Percentiles rank a stretch among this genome's conserved stretches.
These are phyloP conservation scores for Choristoneura fumiferana DNA, from an alignment of 1,140 invertebrate species.

Conservation along the genomic window DNA sequence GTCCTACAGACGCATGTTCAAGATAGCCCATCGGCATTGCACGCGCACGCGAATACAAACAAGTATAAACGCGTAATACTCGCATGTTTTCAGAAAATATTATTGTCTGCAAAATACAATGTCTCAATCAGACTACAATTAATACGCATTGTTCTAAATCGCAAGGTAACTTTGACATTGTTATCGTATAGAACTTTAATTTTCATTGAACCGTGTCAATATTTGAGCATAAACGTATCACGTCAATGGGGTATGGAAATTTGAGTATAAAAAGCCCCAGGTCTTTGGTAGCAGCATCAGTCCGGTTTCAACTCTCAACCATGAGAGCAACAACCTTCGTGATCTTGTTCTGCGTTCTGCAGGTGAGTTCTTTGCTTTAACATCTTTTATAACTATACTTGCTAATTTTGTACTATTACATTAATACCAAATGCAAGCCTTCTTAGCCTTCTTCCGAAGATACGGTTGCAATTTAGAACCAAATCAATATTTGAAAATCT, in stretches of 20 bases:
- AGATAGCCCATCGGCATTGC: no score
- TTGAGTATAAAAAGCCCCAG: conserved; percentile 51
- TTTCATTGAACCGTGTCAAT: conserved; percentile 43
- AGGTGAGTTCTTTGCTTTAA: conserved; percentile 43
- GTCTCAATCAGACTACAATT: conserved; percentile 45
- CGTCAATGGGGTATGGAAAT: conserved; percentile 33
- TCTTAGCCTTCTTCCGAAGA: no score
- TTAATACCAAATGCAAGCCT: no score
- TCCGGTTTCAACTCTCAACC: conserved; percentile 67
- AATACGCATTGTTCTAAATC: conserved; percentile 50
- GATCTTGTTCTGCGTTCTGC: conserved; percentile 69
- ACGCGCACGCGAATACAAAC: no score
- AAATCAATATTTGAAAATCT: no score
- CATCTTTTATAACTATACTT: conserved; percentile 1
- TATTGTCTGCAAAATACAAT: conserved; percentile 27
- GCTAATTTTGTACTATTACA: no score
- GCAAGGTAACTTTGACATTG: conserved; percentile 36
- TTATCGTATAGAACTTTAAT: conserved; percentile 33
- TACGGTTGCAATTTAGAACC: no score
- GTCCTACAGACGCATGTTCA: no score
- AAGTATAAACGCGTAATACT: background rate
- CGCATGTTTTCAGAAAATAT: conserved; percentile 8
- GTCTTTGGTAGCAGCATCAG: conserved; percentile 46
- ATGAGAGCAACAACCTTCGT: conserved; percentile 68
- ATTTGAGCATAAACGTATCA: conserved; percentile 37